These are phyloP conservation scores for Corythornis vintsioides DNA, from an alignment of 2,113 vertebrate species.

Conservation along the genomic window DNA sequence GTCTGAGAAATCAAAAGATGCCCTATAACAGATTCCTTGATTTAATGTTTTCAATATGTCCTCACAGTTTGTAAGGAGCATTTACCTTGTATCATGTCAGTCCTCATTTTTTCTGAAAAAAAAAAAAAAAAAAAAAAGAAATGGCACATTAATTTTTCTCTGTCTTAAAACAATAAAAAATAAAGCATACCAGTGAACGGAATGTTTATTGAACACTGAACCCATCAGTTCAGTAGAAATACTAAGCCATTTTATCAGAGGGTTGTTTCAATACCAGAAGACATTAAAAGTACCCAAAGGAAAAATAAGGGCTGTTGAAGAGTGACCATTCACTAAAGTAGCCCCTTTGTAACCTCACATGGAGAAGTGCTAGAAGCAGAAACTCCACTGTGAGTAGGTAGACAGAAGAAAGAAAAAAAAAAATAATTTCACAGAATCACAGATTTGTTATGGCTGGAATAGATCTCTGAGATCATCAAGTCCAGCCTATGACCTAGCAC, in stretches of 20 bases:
- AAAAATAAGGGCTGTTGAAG: neutral
- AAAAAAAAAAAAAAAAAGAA: neutral
- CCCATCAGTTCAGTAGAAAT: neutral
- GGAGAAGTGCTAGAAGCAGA: too few species aligned
- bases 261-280: neutral
- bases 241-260: neutral
- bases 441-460: too few species aligned
- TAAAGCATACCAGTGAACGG: neutral
- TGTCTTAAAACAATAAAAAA: neutral
- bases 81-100: accelerated
- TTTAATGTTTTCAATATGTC: neutral
- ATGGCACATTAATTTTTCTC: neutral
- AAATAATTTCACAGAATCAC: too few species aligned
- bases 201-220: neutral
- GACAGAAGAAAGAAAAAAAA: too few species aligned
- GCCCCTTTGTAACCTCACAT: too few species aligned
- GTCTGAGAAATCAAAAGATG: neutral
- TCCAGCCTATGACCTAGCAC: too few species aligned
- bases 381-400: too few species aligned
- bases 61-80: neutral
- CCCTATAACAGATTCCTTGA: too few species aligned
- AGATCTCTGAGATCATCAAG: too few species aligned
- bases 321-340: neutral
- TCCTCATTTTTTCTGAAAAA: neutral
- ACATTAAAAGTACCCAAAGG: neutral